Percentiles rank a stretch among this genome's conserved stretches.
These are phyloP conservation scores for Meandrina meandrites DNA, from an alignment of 92 coral and sea anemone species.

Conservation along the genomic window DNA sequence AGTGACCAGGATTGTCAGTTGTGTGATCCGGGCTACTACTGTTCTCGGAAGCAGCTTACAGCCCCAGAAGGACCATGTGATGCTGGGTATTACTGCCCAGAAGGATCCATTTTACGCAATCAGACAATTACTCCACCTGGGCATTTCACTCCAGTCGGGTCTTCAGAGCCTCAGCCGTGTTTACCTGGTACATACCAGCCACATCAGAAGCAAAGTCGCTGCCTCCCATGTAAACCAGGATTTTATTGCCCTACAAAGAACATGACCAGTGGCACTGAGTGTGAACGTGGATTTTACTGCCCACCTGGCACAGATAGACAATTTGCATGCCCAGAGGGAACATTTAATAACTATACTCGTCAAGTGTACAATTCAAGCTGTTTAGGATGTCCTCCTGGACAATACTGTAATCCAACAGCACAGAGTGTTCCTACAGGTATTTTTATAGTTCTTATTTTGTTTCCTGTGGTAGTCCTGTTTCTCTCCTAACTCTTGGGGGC, in stretches of 20 bases:
- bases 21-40: constrained; percentile 95
- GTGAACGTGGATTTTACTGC: constrained; percentile 87
- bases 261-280: constrained; percentile 65
- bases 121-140: constrained; percentile 83
- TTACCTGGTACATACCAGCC: constrained; percentile 92
- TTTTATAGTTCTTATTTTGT: not conserved
- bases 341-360: constrained; percentile 81
- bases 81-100: constrained; percentile 89
- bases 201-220: constrained; percentile 76
- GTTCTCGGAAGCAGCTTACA: constrained; percentile 74
- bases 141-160: constrained; percentile 81
- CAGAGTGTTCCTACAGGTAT: constrained; percentile 87
- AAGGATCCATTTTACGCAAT: constrained; percentile 82
- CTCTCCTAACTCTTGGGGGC: not conserved
- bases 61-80: constrained; percentile 95
- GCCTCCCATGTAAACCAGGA: constrained; percentile 85
- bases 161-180: constrained; percentile 93
- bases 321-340: constrained; percentile 92
- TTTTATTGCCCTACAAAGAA: constrained; percentile 86
- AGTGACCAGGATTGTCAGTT: constrained; percentile 91
- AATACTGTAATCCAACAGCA: constrained; percentile 94
- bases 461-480: not conserved
- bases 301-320: constrained; percentile 92
- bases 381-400: constrained; percentile 74
- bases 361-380: constrained; percentile 88